Evolutionary conservation across 2,113 vertebrate species (phyloP), one percentile per base, ranked within the genome.

Genomic region (Trinectes maculatus): DNA sequence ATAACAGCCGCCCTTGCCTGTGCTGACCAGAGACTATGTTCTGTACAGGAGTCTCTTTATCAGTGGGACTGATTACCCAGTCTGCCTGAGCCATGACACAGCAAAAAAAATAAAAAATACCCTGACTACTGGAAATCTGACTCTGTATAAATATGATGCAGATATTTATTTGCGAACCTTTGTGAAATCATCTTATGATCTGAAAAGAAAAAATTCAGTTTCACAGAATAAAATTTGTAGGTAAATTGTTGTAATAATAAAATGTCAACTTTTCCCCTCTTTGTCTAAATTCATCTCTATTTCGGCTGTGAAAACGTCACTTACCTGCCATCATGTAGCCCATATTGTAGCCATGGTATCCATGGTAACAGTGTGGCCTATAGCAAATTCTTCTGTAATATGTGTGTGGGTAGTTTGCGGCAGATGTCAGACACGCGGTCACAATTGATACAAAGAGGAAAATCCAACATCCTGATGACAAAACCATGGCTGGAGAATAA

Each of bases 331-430:
- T 81, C 26, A 84, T 43, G 56, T 74, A 65, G 49, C 63, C 88
- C 15, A 15, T 46, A 8, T 85, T 75, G 60, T 92, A 87, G 6
- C 91, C 86, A 0, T 74, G 73, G 36, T 92, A 90, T 71, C 81
- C 73, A 74, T 93, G 90, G 87, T 91, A 57, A 61, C 96, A 98
- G 6, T 84, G 42, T 5, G 88, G 87, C 65, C 93, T 93, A 61
- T 94, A 93, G 83, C 96, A 97, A 85, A 78, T 90, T 40, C 93
- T 92, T 85, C 94, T 93, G 40, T 92, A 84, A 74, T 92, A 94
- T 76, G 51, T 92, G 70, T 93, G 89, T 24, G 80, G 87, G 39
- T 82, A 87, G 63, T 92, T 88, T 0, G 87, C 64, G 0, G 87
- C 82, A 1, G 80, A 75, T 11, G 80, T 79, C 68, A 90, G 71